Evolutionary conservation across 2,797 vertebrate species (phyloP), one percentile per base, ranked within the genome.

Genomic region (Botia kubotai): DNA sequence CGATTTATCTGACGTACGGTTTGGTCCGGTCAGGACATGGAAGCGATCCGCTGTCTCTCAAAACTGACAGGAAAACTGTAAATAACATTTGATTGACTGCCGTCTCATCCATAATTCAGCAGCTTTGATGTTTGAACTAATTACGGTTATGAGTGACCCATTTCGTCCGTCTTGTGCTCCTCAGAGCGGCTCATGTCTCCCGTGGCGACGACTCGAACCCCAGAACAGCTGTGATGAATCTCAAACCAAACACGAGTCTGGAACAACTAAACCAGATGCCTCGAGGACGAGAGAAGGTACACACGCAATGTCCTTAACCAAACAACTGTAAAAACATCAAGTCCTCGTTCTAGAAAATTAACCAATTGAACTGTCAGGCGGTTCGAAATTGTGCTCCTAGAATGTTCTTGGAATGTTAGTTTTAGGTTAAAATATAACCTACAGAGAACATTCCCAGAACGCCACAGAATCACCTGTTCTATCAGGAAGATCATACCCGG

Each of bases 91-190:
- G 87, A 92, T 76, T 71, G 86, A 90, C 88, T 87, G 89, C 88
- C 84, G 65, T 33, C 77, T 90, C 93, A 94, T 94, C 90, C 91
- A 94, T 94, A 92, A 94, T 94, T 93, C 91, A 94, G 88, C 89
- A 65, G 73, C 84, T 86, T 90, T 87, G 89, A 92, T 89, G 91
- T 93, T 92, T 93, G 91, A 94, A 91, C 92, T 93, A 94, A 94
- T 94, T 93, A 93, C 86, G 88, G 91, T 81, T 89, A 90, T 87
- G 75, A 85, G 87, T 92, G 93, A 91, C 92, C 93, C 89, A 91
- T 91, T 94, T 93, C 90, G 87, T 89, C 84, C 60, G 62, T 82
- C 79, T 77, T 23, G 69, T 57, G 73, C 63, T 67, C 57, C 23
- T 43, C 29, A 4, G 69, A 66, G 60, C 55, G 26, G 13, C 23